phyloP scores from a whole-genome alignment of 2,888 invertebrate genomes.

The Orthosia gothica region DNA sequence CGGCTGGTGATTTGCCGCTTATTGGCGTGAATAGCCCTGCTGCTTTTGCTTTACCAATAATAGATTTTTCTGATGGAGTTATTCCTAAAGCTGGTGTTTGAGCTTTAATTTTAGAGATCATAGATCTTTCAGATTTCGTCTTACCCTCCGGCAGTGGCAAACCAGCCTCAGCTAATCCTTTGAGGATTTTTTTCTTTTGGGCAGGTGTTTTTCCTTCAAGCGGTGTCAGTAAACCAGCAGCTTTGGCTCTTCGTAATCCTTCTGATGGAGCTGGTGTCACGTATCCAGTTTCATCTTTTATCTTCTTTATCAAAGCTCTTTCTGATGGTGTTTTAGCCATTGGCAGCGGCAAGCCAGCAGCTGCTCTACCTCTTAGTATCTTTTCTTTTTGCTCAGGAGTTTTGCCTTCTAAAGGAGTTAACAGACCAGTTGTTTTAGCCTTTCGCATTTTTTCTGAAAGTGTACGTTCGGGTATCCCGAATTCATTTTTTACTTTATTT shows the following conservation, averaged over 20 bases:
- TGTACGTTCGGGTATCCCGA: conserved; percentile 18
- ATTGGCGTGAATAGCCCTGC: conserved; percentile 76
- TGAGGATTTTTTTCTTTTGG: conserved; percentile 31
- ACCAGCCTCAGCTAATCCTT: conserved; percentile 24
- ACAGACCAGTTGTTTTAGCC: conserved; percentile 43
- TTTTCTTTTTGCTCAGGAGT: conserved; percentile 68
- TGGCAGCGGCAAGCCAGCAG: conserved; percentile 61
- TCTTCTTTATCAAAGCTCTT: conserved; percentile 48
- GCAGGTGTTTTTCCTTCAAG: conserved; percentile 43
- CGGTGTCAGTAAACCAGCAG: conserved; percentile 40
- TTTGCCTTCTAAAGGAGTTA: conserved; percentile 61
- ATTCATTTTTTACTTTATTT: conserved; percentile 22
- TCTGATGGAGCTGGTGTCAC: conserved; percentile 47
- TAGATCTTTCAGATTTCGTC: conserved; percentile 63
- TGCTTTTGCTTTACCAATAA: conserved; percentile 72
- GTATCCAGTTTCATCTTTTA: conserved; percentile 47
- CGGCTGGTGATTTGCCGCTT: conserved; percentile 70
- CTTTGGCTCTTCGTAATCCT: conserved; percentile 34
- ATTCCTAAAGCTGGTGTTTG: conserved; percentile 21
- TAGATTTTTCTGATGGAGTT: conserved; percentile 70
- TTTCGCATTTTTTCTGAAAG: conserved; percentile 38
- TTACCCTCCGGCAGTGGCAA: conserved; percentile 47
- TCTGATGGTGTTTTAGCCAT: conserved; percentile 39
- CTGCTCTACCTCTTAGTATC: conserved; percentile 65
- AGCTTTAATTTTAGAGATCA: conserved; percentile 38